Base-by-base conservation (phyloP, 1,140 invertebrate species). In the Solenopsis fugax region DNA sequence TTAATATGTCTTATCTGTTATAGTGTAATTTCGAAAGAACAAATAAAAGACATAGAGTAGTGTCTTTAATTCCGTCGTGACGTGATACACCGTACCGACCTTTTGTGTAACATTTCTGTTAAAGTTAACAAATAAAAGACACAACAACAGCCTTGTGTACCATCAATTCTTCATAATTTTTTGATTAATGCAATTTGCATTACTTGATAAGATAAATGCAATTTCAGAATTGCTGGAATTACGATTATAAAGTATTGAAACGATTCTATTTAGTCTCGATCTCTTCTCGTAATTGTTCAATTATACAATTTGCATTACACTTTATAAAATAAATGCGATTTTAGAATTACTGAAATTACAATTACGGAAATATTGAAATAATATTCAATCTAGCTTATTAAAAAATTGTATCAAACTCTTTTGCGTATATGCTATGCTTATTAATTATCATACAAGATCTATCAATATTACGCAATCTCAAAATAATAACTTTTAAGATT, bases 11-110 rank as follows among this genome's bases (percentile, higher is more conserved):
- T 45, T 7, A 4, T 34, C 62, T 67, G 77, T 58, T 78, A 65
- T 12, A 52, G 65, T 81, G 65, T 81, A 71, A 81, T 81, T 81
- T 69, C 21, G 18, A 81, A n/a, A 56, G 21, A 71, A 81, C 2
- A 21, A 81, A 81, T 81, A 81, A 71, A 78, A 71, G 50, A 13
- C 24, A 71, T 71, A 81, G 16, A 69, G 16, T 81, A 71, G 21
- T 50, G 21, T 71, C n/a, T 81, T 56, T 58, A 48, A 81, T 56
- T 9, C 21, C n/a, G 4, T 54, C n/a, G 12, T 34, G n/a, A 67
- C 37, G 12, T 34, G n/a, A 67, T 21, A 1, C 54, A 16, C 34
- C 65, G 29, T 56, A 16, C 34, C 65, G 18, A 45, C 9, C 37
- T 48, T 65, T 34, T 7, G 45, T 50, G 16, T 54, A n/a, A 77